Conservation (phyloP, 2,797 vertebrate species). For the Merluccius polli region DNA sequence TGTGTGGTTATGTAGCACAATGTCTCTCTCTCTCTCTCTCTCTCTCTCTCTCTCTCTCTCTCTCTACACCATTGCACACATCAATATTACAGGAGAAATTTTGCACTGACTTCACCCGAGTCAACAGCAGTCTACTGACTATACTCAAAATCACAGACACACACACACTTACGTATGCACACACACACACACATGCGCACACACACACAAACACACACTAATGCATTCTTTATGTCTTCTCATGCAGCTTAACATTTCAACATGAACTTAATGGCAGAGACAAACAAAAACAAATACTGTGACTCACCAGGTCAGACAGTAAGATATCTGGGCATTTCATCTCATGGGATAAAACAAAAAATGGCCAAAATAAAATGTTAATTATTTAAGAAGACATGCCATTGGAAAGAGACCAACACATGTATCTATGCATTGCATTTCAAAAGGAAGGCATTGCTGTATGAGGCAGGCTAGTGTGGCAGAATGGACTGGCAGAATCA, state of each 20-base stretch:
- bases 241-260: not conserved
- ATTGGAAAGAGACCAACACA: not conserved
- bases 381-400: not conserved
- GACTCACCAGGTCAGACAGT: not conserved
- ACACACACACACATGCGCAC: not conserved
- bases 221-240: not conserved
- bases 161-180: not conserved
- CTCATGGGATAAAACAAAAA: not conserved
- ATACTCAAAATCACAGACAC: not conserved
- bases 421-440: not conserved
- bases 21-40: slow-evolving; percentile 12
- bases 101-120: not conserved
- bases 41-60: not conserved
- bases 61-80: not conserved
- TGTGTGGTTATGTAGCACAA: slow-evolving; percentile 22
- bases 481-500: not conserved
- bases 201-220: no score
- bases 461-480: not conserved
- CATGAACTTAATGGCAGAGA: not conserved
- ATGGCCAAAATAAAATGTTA: not conserved
- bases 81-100: not conserved
- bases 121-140: not conserved
- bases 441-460: not conserved
- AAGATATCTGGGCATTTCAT: not conserved
- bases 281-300: not conserved